Evolutionary conservation across 2,797 vertebrate genomes (phyloP).

Genomic region (Intellagama lesueurii): DNA sequence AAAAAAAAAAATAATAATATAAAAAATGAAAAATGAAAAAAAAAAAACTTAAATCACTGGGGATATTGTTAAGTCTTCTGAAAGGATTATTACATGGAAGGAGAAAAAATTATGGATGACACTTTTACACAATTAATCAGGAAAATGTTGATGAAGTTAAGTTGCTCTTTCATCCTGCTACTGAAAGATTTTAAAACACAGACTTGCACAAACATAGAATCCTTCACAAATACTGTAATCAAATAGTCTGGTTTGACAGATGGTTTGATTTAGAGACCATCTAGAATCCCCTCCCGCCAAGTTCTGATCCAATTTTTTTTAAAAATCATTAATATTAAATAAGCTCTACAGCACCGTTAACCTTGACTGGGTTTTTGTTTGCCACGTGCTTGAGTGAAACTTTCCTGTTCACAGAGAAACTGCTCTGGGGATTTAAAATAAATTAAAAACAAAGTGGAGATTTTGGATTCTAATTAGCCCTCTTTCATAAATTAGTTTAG

Average conservation of each 20-base stretch:
- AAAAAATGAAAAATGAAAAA: neutral
- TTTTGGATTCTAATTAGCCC: constrained; percentile 89
- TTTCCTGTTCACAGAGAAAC: constrained; percentile 81
- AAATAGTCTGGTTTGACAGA: constrained; percentile 89
- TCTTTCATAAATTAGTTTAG: constrained; percentile 91
- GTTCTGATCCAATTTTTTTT: constrained; percentile 79
- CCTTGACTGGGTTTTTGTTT: constrained; percentile 83
- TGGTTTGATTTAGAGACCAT: constrained; percentile 93
- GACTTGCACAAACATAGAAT: constrained; percentile 26
- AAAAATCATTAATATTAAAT: constrained; percentile 84
- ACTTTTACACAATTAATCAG: constrained; percentile 94
- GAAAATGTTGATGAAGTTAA: constrained; percentile 89
- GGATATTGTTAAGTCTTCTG: constrained; percentile 85
- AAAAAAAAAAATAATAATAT: constrained; percentile 33
- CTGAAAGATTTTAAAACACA: constrained; percentile 47
- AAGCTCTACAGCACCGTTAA: constrained; percentile 79
- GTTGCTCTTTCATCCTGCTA: constrained; percentile 79
- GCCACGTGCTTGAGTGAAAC: constrained; percentile 77
- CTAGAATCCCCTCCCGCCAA: constrained; percentile 84
- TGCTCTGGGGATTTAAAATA: constrained; percentile 76
- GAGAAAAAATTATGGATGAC: constrained; percentile 90
- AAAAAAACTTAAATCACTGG: constrained; percentile 85
- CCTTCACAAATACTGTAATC: constrained; percentile 81
- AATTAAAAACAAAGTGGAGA: constrained; percentile 70
- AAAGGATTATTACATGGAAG: constrained; percentile 93